Base-by-base conservation (phyloP, 2,797 vertebrate genomes). In the Tokudaia muenninki region DNA sequence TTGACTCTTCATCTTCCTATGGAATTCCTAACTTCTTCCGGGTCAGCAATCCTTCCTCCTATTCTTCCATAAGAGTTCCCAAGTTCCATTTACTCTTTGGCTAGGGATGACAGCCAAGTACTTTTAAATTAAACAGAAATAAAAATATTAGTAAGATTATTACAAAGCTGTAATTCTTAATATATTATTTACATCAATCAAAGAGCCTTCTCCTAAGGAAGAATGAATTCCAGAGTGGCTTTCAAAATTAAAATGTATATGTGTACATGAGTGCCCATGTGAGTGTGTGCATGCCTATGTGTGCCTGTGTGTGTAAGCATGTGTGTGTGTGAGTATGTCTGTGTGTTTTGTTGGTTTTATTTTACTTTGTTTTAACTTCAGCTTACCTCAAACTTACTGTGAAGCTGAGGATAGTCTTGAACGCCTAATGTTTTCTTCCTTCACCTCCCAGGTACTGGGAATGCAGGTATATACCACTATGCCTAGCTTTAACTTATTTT, bases 181-280 rank as follows among this genome's bases (percentile, higher is more conserved):
- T 19, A 75, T 13, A 80, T 44, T 50, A 78, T 90, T 87, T 14
- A 47, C 1, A 3, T 74, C 80, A 8, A 10, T 75, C 17, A 63
- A 59, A 19, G 12, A 80, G 2, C 14, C 4, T 55, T 86, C 22
- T 61, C 16, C 8, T 90, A 50, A 50, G 26, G 24, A 72, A 75
- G 12, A 94, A 89, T 74, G 13, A 61, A 78, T 92, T 94, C 7
- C 37, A 67, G 34, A 93, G 63, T 55, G 94, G 44, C 16, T 91
- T 41, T n/a, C 22, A 90, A 84, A 67, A 83, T 82, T 65, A 26
- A 87, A 84, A 34, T 84, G 26, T 61, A 59, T 82, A 13, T 26
- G 3, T 82, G 12, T 22, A 21, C 74, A 75, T 44, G 37, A 26
- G 22, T 75, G 14, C 37, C 24, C 21, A 26, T 37, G 21, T 37